These are phyloP conservation scores for Cotesia vestalis DNA, from an alignment of 1,140 invertebrate species.

Conservation along the genomic window DNA sequence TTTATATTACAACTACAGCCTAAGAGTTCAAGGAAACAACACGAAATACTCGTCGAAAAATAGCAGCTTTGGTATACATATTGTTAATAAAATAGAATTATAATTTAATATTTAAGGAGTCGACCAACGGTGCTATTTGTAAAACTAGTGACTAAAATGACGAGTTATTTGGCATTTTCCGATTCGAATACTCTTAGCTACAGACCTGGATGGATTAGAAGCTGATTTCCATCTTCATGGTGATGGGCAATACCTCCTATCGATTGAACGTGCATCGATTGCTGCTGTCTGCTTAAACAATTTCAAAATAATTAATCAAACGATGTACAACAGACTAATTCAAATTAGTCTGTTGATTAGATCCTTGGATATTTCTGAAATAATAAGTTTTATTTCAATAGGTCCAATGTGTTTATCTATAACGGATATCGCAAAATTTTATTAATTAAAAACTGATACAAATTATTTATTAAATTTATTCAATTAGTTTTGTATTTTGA, in stretches of 20 bases:
- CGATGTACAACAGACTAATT: conserved; percentile 8
- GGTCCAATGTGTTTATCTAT: neutral
- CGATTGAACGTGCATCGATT: conserved; percentile 56
- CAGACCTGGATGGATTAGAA: conserved; percentile 66
- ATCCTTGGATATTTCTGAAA: conserved; percentile 56
- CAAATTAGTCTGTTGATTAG: conserved; percentile 42
- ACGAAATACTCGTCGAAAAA: conserved; percentile 46
- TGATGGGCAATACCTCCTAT: conserved; percentile 52
- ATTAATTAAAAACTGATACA: too few relatives aligned
- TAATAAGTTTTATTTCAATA: conserved; percentile 40
- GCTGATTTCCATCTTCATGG: conserved; percentile 61
- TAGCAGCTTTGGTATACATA: conserved; percentile 16
- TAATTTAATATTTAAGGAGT: neutral
- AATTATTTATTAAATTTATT: too few relatives aligned
- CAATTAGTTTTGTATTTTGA: too few relatives aligned
- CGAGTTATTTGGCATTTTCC: conserved; percentile 57
- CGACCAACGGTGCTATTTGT: conserved; percentile 15
- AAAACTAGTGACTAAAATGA: neutral
- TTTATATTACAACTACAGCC: conserved; percentile 51
- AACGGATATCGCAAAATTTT: neutral
- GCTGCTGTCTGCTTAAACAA: conserved; percentile 65
- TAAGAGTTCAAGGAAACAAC: conserved; percentile 57
- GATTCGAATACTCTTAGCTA: conserved; percentile 63
- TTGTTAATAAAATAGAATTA: conserved; percentile 10
- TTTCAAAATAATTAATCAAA: conserved; percentile 54